Base-by-base conservation (phyloP, 1,140 invertebrate species). In the Nasonia longicornis region DNA sequence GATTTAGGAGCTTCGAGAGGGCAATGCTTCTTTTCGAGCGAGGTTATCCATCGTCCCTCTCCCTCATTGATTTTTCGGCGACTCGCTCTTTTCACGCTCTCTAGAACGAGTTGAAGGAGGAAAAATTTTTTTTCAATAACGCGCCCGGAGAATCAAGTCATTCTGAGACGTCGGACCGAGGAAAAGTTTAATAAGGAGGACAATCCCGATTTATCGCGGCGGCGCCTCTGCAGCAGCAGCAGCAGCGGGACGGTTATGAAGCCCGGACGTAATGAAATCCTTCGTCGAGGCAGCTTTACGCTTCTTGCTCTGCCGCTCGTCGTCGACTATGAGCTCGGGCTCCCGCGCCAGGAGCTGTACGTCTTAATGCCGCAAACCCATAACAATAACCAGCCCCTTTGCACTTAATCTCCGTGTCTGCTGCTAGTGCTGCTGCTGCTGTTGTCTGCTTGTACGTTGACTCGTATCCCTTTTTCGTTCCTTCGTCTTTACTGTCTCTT, bases 291-390 rank as follows among this genome's bases (percentile, higher is more conserved):
- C 31, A 16, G 45, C 20, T 45, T 70, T 82, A 82, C 45, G 74
- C 73, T 67, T 69, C 77, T 83, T 82, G 81, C 2, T 58, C 52
- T 58, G 52, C 52, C 16, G 16, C 52, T 58, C 79, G 14, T 76
- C 48, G 72, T 31, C 16, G 22, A 22, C 16, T 58, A 58, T 58
- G 52, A 58, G 52, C 52, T 58, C 52, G 38, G 1, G 38, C 38
- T 26, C 26, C n/a, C 38, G 7, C 31, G 3, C 35, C 26, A 26
- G 14, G 31, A 38, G 69, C 87, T 85, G 85, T 88, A 89, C 87
- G 88, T 90, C 89, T 89, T 88, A 90, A 90, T 90, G 86, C 88
- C 88, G 84, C 88, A 88, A 87, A 86, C 87, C 86, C 88, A 90
- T 90, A 90, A 90, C 88, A 89, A 90, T 90, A 89, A 89, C 88